These are phyloP conservation scores for Planococcus citri DNA, from an alignment of 1,140 invertebrate genomes.

Conservation along the genomic window DNA sequence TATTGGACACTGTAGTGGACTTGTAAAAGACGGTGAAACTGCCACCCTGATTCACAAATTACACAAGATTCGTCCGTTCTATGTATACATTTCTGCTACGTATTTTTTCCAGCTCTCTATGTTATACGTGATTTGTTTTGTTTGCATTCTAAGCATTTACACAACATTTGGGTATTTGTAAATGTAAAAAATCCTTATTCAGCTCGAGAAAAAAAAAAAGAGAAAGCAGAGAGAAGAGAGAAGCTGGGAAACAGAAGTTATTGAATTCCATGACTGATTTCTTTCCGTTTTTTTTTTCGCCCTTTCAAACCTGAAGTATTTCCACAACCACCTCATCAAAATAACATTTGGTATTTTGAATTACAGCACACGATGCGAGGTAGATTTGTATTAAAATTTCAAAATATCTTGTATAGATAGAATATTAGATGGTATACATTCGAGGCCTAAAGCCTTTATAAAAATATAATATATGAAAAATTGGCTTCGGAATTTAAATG, in stretches of 20 bases:
- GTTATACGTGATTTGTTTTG: not conserved
- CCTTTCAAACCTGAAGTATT: slow-evolving; percentile 11
- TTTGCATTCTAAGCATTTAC: slow-evolving; percentile 13
- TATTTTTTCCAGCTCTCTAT: not conserved
- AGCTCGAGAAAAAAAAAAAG: not conserved
- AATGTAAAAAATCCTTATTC: slow-evolving; percentile 11
- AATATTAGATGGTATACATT: slow-evolving; percentile 15
- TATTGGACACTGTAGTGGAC: slow-evolving; percentile 16
- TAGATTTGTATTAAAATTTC: slow-evolving; percentile 13
- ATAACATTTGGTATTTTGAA: slow-evolving; percentile 19
- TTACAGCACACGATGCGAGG: not conserved
- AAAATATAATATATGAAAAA: slow-evolving; percentile 19
- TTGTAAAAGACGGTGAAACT: slow-evolving; percentile 15
- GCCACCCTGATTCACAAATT: slow-evolving; percentile 3
- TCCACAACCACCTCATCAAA: slow-evolving; percentile 16
- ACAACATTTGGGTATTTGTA: slow-evolving; percentile 5
- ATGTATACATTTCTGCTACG: too few species aligned
- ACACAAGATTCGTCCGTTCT: not conserved
- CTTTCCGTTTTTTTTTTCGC: slow-evolving; percentile 9
- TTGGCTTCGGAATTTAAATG: slow-evolving; percentile 16
- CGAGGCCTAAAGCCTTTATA: slow-evolving; percentile 1
- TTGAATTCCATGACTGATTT: slow-evolving; percentile 18
- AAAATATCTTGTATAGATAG: slow-evolving; percentile 17
- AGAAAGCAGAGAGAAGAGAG: not conserved
- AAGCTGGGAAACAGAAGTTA: not conserved